phyloP scores from a whole-genome alignment of 2,888 invertebrate species.

The Pollenia amentaria region DNA sequence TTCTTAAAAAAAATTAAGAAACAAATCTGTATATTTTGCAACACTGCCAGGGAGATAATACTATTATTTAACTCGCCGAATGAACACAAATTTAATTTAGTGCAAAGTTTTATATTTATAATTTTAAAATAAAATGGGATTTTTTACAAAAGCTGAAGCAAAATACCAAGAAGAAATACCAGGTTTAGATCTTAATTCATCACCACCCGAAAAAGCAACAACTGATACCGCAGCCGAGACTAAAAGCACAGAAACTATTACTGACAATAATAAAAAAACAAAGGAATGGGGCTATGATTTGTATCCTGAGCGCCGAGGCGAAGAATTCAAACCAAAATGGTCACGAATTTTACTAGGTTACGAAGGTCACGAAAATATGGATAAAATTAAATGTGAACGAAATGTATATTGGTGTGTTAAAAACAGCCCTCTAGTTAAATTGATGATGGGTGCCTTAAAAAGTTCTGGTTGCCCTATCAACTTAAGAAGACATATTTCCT shows the following conservation, averaged over 20 bases:
- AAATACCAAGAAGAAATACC: slow-evolving; percentile 59
- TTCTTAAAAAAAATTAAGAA: too few species aligned
- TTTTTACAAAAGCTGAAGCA: slow-evolving; percentile 70
- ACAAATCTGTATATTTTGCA: too few species aligned
- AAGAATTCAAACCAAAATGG: slow-evolving; percentile 86
- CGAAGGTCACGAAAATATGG: slow-evolving; percentile 89
- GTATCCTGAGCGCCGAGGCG: slow-evolving; percentile 92
- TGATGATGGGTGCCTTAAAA: slow-evolving; percentile 93
- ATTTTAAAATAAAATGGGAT: slow-evolving; percentile 62
- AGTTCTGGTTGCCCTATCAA: slow-evolving; percentile 88
- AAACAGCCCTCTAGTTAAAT: slow-evolving; percentile 91
- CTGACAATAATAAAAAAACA: slow-evolving; percentile 55
- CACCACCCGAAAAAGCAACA: neutral
- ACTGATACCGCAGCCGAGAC: neutral
- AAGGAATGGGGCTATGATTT: slow-evolving; percentile 91
- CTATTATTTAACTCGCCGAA: slow-evolving; percentile 49
- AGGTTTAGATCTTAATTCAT: slow-evolving; percentile 8
- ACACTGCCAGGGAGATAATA: neutral
- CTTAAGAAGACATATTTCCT: slow-evolving; percentile 94
- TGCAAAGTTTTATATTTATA: neutral
- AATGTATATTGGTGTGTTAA: slow-evolving; percentile 90
- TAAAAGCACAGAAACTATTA: neutral
- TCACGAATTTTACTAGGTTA: slow-evolving; percentile 86
- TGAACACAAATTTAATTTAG: slow-evolving; percentile 12
- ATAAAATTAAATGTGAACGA: slow-evolving; percentile 91